Percentiles rank a stretch among this genome's conserved stretches.
These are phyloP conservation scores for Buphagus erythrorhynchus DNA, from an alignment of 2,797 vertebrate genomes.

Conservation along the genomic window DNA sequence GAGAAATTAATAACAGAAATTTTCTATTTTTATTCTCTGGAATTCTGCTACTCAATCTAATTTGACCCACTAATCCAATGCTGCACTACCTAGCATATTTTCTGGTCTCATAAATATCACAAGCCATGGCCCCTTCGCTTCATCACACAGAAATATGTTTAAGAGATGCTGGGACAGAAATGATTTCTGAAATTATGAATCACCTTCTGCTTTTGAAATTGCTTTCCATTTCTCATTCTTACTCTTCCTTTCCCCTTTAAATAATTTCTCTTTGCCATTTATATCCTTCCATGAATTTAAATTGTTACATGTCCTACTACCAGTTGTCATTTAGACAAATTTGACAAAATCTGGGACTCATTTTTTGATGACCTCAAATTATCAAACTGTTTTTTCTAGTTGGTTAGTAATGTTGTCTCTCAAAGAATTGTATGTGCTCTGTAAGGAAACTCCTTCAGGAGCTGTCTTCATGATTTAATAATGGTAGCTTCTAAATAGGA, in stretches of 20 bases:
- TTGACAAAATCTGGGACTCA: background rate
- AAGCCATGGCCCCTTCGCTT: background rate
- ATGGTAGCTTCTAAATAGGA: background rate
- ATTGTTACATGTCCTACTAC: background rate
- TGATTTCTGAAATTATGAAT: constrained; percentile 10
- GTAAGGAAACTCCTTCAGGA: background rate
- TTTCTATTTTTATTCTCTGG: background rate
- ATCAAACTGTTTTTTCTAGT: background rate
- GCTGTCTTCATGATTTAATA: background rate
- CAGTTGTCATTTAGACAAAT: background rate
- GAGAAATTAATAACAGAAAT: background rate
- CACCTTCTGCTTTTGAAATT: background rate
- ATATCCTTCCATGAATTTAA: background rate
- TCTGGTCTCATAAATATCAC: background rate
- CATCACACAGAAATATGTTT: background rate
- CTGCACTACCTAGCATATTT: background rate
- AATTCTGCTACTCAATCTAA: background rate
- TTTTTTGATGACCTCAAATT: background rate
- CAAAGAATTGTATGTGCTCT: background rate
- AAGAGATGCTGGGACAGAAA: background rate
- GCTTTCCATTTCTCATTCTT: background rate
- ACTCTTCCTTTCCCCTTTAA: background rate
- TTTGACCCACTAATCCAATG: background rate
- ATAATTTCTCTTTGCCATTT: background rate
- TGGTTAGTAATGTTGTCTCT: background rate